phyloP scores from a whole-genome alignment of 2,113 vertebrate species.

The Elgaria multicarinata region DNA sequence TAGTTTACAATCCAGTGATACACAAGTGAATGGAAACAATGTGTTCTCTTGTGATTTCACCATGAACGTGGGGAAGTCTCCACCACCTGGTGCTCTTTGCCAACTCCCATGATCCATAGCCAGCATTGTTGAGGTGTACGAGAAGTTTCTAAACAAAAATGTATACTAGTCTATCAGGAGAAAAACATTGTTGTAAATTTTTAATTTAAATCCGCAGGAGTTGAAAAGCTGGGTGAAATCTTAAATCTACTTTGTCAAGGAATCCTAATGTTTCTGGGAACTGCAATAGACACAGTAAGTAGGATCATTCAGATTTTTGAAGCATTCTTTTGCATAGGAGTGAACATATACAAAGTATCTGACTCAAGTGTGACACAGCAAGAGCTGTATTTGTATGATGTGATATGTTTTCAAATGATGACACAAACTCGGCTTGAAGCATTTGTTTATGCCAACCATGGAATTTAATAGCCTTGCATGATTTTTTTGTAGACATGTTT shows the following conservation, averaged over 20 bases:
- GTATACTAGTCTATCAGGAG: background rate
- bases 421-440: background rate
- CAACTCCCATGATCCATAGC: background rate
- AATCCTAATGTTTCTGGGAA: conserved; percentile 15
- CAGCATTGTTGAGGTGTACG: background rate
- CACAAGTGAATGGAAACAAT: background rate
- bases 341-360: background rate
- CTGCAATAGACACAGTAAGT: conserved; percentile 14
- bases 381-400: background rate
- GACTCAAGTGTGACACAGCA: background rate
- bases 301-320: background rate
- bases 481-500: background rate
- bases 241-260: background rate
- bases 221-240: background rate
- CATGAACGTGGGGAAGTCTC: background rate
- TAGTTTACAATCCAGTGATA: background rate
- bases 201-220: conserved; percentile 19
- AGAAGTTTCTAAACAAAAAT: background rate
- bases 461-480: background rate
- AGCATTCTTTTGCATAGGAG: background rate
- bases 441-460: background rate
- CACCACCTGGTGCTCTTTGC: background rate
- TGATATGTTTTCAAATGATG: background rate
- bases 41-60: background rate
- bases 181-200: background rate